phyloP scores from a whole-genome alignment of 2,888 invertebrate genomes.

The Linyphia triangularis region DNA sequence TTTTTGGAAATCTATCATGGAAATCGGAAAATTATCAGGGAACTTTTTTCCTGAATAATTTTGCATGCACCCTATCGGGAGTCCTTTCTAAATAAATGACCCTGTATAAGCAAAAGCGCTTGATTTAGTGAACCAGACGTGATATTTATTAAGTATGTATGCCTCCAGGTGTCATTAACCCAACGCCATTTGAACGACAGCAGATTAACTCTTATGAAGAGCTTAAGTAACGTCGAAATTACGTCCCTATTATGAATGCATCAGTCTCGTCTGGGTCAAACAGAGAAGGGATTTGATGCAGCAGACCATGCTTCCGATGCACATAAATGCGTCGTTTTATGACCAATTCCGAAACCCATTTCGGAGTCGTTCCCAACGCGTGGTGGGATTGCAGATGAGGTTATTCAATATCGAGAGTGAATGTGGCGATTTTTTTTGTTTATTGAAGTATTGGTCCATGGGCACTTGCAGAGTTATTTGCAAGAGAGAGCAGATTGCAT shows the following conservation, averaged over 20 bases:
- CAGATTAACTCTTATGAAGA: not conserved
- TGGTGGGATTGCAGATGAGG: not conserved
- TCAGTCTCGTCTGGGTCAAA: conserved; percentile 32
- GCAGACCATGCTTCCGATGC: conserved; percentile 39
- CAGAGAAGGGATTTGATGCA: not conserved
- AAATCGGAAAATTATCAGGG: too few relatives aligned
- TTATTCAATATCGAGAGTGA: conserved; percentile 14
- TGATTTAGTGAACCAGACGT: too few relatives aligned
- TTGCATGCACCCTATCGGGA: too few relatives aligned
- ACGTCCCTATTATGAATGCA: not conserved
- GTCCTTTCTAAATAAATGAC: too few relatives aligned
- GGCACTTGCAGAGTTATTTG: too few relatives aligned
- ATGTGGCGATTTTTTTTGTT: not conserved
- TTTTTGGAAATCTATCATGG: too few relatives aligned
- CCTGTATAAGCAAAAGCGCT: too few relatives aligned
- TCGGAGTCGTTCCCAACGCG: conserved; percentile 1
- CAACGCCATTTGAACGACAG: not conserved
- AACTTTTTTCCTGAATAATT: too few relatives aligned
- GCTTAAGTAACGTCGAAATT: not conserved
- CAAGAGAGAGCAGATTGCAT: too few relatives aligned
- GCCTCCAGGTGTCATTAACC: conserved; percentile 4
- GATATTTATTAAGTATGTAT: too few relatives aligned
- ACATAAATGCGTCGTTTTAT: conserved; percentile 27
- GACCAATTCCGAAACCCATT: conserved; percentile 19
- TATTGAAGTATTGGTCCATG: too few relatives aligned